A percentile compares a stretch with the other conserved stretches of the same genome.
These are phyloP conservation scores for Luehdorfia chinensis DNA, from an alignment of 1,140 invertebrate genomes.

Conservation along the genomic window DNA sequence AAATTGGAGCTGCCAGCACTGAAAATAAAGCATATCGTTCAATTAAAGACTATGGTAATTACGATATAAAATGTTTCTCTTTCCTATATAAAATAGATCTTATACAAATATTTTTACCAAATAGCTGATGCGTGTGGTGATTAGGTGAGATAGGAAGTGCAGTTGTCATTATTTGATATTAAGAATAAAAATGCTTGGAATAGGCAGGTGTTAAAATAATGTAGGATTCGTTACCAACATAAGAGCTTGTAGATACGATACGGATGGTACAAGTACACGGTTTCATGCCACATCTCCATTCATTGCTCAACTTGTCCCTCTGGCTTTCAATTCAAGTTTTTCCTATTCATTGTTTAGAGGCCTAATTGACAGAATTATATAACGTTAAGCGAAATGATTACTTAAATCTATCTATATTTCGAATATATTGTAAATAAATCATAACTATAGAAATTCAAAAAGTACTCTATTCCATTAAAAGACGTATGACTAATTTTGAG, in stretches of 20 bases:
- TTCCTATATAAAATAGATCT: slow-evolving; percentile 73
- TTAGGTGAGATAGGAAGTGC: slow-evolving; percentile 29
- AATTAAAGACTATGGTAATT: slow-evolving; percentile 68
- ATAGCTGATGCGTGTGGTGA: slow-evolving; percentile 31
- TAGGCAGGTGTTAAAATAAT: slow-evolving; percentile 33
- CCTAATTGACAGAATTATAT: slow-evolving; percentile 3
- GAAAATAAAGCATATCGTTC: slow-evolving; percentile 73
- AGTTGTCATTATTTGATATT: slow-evolving; percentile 20
- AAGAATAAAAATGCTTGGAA: slow-evolving; percentile 29
- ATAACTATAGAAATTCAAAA: slow-evolving; percentile 3
- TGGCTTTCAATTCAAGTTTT: slow-evolving; percentile 7
- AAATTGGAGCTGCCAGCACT: slow-evolving; percentile 60
- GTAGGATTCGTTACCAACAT: slow-evolving; percentile 36
- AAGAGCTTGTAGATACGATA: slow-evolving; percentile 54
- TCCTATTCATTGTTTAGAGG: slow-evolving; percentile 15
- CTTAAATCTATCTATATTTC: too few species aligned
- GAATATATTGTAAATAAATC: slow-evolving; percentile 16
- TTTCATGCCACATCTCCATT: slow-evolving; percentile 9
- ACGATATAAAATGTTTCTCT: slow-evolving; percentile 64
- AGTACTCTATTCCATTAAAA: neutral
- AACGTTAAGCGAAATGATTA: neutral
- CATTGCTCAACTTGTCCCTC: slow-evolving; percentile 25
- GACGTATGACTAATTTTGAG: too few species aligned
- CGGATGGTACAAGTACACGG: slow-evolving; percentile 19
- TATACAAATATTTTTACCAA: slow-evolving; percentile 65